These are phyloP conservation scores for Chloroceryle amazona DNA, from an alignment of 2,797 vertebrate genomes.

Conservation along the genomic window DNA sequence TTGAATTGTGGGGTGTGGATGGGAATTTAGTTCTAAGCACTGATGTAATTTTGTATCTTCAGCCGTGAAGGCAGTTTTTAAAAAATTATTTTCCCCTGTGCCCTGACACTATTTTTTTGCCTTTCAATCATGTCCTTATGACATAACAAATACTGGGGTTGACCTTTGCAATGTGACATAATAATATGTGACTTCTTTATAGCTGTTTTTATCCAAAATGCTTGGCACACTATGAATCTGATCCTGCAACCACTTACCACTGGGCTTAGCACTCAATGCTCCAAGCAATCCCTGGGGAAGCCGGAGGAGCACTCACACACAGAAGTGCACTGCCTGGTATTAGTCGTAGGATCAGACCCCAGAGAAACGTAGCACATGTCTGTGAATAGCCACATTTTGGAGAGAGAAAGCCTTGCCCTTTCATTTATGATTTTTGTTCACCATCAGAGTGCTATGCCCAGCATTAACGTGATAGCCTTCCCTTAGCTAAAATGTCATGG, in stretches of 20 bases:
- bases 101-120: conserved; percentile 62
- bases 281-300: not conserved
- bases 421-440: not conserved
- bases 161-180: conserved; percentile 71
- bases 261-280: not conserved
- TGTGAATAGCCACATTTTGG: not conserved
- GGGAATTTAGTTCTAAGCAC: conserved; percentile 54
- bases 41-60: conserved; percentile 73
- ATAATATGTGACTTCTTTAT: conserved; percentile 73
- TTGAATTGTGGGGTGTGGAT: conserved; percentile 49
- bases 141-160: conserved; percentile 63
- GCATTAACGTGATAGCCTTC: not conserved
- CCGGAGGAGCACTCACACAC: not conserved
- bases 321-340: not conserved
- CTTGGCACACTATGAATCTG: conserved; percentile 10
- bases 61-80: conserved; percentile 41
- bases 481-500: not conserved
- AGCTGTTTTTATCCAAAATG: conserved; percentile 61
- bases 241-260: not conserved
- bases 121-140: conserved; percentile 64
- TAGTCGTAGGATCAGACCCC: conserved; percentile 3
- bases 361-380: not conserved
- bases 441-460: not conserved
- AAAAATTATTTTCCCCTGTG: conserved; percentile 55
- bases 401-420: not conserved